Conservation (phyloP, 2,888 invertebrate species). For the Epinotia ramella region DNA sequence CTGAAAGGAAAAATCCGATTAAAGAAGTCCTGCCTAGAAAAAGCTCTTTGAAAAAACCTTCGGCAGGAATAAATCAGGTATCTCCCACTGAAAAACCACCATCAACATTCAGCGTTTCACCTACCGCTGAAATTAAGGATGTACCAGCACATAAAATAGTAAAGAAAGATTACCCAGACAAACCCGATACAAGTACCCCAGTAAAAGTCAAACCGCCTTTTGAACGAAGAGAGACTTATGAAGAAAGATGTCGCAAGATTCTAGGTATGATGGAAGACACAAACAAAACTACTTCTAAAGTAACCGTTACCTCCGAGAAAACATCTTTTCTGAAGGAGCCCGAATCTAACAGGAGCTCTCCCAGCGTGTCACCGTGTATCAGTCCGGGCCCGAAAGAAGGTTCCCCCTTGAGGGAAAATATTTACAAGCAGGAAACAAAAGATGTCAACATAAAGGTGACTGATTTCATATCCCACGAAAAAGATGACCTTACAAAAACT, state of each 20-base stretch:
- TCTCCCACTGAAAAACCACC: conserved; percentile 76
- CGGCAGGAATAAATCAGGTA: conserved; percentile 57
- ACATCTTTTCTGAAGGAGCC: conserved; percentile 51
- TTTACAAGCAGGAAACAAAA: conserved; percentile 49
- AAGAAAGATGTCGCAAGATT: conserved; percentile 89
- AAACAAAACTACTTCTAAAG: conserved; percentile 54
- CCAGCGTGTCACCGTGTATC: conserved; percentile 66
- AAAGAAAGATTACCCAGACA: conserved; percentile 64
- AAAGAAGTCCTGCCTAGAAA: conserved; percentile 75
- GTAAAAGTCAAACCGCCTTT: conserved; percentile 84
- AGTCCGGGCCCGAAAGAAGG: conserved; percentile 64
- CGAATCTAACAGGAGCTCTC: conserved; percentile 59
- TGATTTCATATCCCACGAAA: conserved; percentile 62
- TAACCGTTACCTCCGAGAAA: conserved; percentile 54
- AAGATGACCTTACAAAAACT: conserved; percentile 55
- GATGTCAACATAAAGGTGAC: conserved; percentile 53
- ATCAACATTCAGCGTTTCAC: conserved; percentile 73
- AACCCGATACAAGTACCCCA: conserved; percentile 55
- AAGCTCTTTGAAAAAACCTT: conserved; percentile 78
- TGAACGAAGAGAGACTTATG: conserved; percentile 89
- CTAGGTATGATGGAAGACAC: conserved; percentile 86
- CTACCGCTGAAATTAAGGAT: conserved; percentile 63
- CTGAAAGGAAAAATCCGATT: conserved; percentile 65
- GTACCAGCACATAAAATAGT: conserved; percentile 60
- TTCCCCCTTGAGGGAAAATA: conserved; percentile 51